Conservation (phyloP, 2,113 vertebrate genomes). For the Hemicordylus capensis region DNA sequence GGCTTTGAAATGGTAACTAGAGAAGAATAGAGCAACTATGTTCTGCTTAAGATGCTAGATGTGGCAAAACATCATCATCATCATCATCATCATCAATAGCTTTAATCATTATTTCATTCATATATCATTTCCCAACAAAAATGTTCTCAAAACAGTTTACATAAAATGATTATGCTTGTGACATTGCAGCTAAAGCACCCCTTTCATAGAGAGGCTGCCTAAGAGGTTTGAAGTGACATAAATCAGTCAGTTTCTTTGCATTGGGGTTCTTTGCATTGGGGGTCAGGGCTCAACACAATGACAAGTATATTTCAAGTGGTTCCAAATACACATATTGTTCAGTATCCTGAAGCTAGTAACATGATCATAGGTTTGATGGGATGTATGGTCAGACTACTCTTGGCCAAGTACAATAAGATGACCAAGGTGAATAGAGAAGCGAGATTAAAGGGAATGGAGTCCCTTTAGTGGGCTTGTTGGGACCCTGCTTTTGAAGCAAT, state of each 20-base stretch:
- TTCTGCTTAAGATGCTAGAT: neutral
- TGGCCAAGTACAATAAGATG: too few species aligned
- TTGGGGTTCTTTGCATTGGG: neutral
- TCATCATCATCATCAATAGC: too few species aligned
- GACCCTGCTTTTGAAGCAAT: too few species aligned
- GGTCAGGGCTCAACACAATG: too few species aligned
- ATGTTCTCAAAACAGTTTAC: too few species aligned
- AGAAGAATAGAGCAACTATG: neutral
- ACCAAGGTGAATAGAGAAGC: too few species aligned
- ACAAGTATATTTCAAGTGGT: neutral
- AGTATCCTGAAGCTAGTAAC: neutral
- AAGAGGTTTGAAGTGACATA: neutral
- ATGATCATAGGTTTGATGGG: neutral
- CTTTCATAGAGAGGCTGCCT: neutral
- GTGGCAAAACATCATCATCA: too few species aligned
- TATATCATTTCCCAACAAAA: too few species aligned
- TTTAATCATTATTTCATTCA: too few species aligned
- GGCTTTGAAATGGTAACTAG: neutral
- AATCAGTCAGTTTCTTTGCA: too few species aligned
- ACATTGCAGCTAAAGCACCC: neutral
- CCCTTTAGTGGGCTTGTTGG: too few species aligned
- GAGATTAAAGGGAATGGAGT: too few species aligned
- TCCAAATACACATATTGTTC: neutral
- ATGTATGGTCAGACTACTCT: neutral
- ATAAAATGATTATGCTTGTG: neutral